These are phyloP conservation scores for Antrozous pallidus DNA, from an alignment of 2,797 vertebrate genomes.

Conservation along the genomic window DNA sequence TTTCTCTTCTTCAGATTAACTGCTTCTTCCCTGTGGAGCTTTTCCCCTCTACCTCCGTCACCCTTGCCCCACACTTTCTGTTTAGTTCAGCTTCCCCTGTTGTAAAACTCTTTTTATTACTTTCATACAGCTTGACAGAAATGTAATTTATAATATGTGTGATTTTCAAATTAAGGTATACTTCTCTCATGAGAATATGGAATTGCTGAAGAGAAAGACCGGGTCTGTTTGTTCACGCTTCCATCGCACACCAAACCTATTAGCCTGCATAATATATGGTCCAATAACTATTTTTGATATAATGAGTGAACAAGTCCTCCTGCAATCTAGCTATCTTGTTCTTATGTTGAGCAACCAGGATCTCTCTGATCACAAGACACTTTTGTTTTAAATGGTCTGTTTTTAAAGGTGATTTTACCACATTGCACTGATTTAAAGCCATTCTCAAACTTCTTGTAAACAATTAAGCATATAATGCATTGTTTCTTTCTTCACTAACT, in stretches of 20 bases:
- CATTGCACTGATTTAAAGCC: neutral
- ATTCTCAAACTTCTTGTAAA: neutral
- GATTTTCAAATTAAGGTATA: neutral
- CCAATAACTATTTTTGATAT: slow-evolving; percentile 41
- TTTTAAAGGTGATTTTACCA: neutral
- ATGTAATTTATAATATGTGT: neutral
- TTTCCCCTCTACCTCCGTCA: neutral
- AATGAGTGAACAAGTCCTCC: neutral
- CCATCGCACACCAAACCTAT: neutral
- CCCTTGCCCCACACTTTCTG: neutral
- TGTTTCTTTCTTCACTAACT: neutral
- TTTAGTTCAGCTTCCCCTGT: neutral
- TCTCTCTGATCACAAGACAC: neutral
- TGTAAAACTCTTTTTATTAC: neutral
- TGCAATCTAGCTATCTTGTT: neutral
- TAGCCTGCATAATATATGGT: neutral
- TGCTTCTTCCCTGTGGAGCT: neutral
- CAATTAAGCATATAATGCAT: neutral
- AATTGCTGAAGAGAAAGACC: neutral
- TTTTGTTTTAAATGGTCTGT: neutral
- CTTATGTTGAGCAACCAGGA: neutral
- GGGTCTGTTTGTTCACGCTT: neutral
- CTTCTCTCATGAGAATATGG: neutral
- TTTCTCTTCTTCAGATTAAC: neutral
- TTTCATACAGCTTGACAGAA: neutral